Base-by-base conservation (phyloP, 1,140 invertebrate species). In the Heliconius hewitsoni region DNA sequence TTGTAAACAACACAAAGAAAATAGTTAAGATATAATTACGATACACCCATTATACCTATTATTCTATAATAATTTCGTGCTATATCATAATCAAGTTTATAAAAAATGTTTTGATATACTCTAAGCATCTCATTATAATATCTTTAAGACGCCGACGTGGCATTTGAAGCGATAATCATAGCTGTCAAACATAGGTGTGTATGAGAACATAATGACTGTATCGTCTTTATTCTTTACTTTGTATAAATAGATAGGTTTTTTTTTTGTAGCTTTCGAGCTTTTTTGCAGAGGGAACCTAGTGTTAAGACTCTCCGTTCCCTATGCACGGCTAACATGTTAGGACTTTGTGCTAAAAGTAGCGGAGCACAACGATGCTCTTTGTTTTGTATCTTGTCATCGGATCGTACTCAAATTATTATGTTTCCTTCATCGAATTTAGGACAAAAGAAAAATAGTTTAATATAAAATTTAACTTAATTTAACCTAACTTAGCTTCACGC, bases 121-220 rank as follows among this genome's bases (percentile, higher is more conserved):
- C 27, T 71, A 77, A 77, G 52, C 71, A 71, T 71, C 75, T 77
- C 42, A 77, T 77, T 77, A 55, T 30, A 50, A 50, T 18, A 30
- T 39, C 46, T 72, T 30, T 46, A 16, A 76, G 50, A 27, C 16
- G 46, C 76, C 70, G 76, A 72, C 73, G 27, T 55, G 52, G 71
- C 46, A 55, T n/a, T 77, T 71, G 46, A 72, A 46, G 70, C 52
- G 42, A 72, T 77, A 77, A 77, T 77, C 19, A 77, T 72, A 37
- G 60, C 71, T 77, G 70, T 71, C 46, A 72, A 52, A 74, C 23
- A 66, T 27, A 66, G 19, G n/a, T n/a, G 60, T 66, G 60, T 66
- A 30, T 30, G 13, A 30, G 60, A 30, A 30, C 4, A 27, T 66
- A 30, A 66, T 66, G 60, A 66, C 60, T 66, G 27, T 30, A 66